Evolutionary conservation across 2,113 vertebrate genomes (phyloP).

Genomic region (Pelecanoides urinatrix): DNA sequence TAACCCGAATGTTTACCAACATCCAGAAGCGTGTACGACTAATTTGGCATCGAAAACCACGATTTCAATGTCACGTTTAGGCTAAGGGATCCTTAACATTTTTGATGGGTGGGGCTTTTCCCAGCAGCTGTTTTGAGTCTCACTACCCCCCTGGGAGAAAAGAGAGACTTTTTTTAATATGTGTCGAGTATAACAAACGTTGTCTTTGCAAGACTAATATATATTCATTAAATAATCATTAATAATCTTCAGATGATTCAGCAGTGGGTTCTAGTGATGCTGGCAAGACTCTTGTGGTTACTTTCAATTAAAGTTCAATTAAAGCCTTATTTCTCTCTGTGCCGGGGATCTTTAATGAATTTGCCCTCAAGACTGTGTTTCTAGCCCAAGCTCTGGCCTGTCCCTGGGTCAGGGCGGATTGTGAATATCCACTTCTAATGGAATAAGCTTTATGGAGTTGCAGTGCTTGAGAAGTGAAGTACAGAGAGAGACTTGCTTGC

Average conservation of each 20-base stretch:
- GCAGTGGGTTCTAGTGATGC: background rate
- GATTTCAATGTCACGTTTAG: background rate
- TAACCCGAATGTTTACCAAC: background rate
- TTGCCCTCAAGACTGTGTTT: background rate
- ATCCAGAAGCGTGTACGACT: background rate
- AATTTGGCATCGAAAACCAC: accelerated
- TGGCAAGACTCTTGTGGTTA: background rate
- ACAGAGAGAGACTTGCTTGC: background rate
- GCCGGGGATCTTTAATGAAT: background rate
- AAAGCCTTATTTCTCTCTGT: background rate
- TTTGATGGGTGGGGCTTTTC: background rate
- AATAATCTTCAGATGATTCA: background rate
- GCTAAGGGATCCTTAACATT: background rate
- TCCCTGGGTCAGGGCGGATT: background rate
- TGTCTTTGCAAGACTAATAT: background rate
- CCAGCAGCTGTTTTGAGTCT: background rate
- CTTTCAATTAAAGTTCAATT: background rate
- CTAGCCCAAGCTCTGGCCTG: background rate
- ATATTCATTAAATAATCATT: background rate
- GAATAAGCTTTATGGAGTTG: background rate
- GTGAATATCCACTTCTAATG: background rate
- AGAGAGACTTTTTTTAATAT: background rate
- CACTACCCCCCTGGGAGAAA: background rate
- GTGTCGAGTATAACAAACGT: background rate
- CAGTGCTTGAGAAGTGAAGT: background rate